Evolutionary conservation across 2,113 vertebrate species (phyloP).

Genomic region (Paraplagusia blochii): DNA sequence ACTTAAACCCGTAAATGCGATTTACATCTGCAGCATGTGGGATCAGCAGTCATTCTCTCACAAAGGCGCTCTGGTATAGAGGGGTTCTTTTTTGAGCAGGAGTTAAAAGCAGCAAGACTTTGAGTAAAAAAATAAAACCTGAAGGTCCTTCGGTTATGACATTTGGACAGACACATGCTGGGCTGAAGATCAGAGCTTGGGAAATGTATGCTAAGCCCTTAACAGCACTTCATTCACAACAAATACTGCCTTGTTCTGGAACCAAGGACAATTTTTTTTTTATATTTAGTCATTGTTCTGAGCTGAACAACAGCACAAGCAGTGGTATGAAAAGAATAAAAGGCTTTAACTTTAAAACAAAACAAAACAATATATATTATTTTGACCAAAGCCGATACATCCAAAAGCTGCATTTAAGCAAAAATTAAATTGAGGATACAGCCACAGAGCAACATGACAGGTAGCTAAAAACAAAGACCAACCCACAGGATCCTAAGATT

Average conservation of each 20-base stretch:
- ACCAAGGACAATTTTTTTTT: slow-evolving; percentile 6
- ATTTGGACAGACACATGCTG: slow-evolving; percentile 23
- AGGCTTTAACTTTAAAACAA: slow-evolving; percentile 20
- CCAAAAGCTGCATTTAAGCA: slow-evolving; percentile 1
- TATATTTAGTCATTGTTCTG: slow-evolving; percentile 7
- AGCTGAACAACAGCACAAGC: slow-evolving; percentile 18
- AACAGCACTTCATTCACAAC: slow-evolving; percentile 1
- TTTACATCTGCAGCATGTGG: slow-evolving; percentile 25
- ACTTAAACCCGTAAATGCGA: slow-evolving; percentile 40
- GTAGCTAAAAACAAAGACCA: slow-evolving; percentile 6
- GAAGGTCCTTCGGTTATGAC: slow-evolving; percentile 2
- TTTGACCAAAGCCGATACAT: slow-evolving; percentile 4
- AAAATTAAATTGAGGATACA: slow-evolving; percentile 3
- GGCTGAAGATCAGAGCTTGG: slow-evolving; percentile 1
- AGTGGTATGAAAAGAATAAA: slow-evolving; percentile 19
- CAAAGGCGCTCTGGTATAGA: slow-evolving; percentile 31
- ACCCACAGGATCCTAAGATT: not conserved
- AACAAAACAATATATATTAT: slow-evolving; percentile 7
- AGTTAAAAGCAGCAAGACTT: slow-evolving; percentile 46
- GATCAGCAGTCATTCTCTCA: slow-evolving; percentile 21
- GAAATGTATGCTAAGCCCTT: not conserved
- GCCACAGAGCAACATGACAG: not conserved
- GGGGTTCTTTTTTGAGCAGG: slow-evolving; percentile 21
- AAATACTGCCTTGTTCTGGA: not conserved
- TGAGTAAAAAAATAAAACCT: slow-evolving; percentile 17